phyloP scores from a whole-genome alignment of 2,113 vertebrate genomes.

The Ictalurus furcatus region DNA sequence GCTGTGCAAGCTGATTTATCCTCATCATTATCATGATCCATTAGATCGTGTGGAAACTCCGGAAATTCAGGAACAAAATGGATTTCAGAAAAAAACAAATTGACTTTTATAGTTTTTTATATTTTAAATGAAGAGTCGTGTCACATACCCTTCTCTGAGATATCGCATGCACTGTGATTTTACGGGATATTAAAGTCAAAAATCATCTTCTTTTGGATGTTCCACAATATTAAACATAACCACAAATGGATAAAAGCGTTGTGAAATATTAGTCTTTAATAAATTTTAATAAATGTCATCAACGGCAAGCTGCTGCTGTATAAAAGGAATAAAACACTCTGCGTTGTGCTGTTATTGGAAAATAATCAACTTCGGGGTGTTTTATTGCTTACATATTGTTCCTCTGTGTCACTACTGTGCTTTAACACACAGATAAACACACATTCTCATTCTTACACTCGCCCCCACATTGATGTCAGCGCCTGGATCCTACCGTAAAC shows the following conservation, averaged over 20 bases:
- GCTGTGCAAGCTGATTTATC: background rate
- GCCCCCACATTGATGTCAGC: background rate
- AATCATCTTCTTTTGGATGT: too few species aligned
- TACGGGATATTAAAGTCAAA: too few species aligned
- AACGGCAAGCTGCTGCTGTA: background rate
- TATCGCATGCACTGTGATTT: too few species aligned
- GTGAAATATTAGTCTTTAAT: background rate
- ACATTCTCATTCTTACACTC: background rate
- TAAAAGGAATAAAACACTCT: background rate
- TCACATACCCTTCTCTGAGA: background rate
- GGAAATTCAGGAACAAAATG: too few species aligned
- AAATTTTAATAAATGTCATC: background rate
- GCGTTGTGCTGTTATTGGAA: background rate
- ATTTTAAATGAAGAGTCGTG: too few species aligned
- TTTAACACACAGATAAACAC: background rate
- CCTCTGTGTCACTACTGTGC: background rate
- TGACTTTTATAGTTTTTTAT: too few species aligned
- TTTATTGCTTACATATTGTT: background rate
- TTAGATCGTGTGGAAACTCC: background rate
- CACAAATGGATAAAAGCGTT: background rate
- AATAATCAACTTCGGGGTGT: background rate
- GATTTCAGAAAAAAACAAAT: too few species aligned
- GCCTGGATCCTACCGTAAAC: background rate
- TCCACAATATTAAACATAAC: background rate
- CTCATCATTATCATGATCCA: background rate